Percentiles rank a stretch among this genome's conserved stretches.
Evolutionary conservation across 2,888 invertebrate species (phyloP).

Genomic region (Pomacea canaliculata): DNA sequence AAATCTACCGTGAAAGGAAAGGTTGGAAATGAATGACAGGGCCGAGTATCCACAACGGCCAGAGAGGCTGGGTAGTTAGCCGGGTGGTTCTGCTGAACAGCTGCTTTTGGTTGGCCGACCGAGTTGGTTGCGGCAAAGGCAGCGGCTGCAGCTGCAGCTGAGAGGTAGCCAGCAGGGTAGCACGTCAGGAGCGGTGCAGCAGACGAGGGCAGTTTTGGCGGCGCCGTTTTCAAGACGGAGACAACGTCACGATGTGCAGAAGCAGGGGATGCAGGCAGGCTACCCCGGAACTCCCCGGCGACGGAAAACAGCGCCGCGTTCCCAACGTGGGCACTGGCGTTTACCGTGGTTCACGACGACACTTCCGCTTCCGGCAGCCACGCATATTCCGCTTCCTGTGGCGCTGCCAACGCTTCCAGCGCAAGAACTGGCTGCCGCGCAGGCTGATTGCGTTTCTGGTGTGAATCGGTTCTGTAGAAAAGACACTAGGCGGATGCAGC

Average conservation of each 20-base stretch:
- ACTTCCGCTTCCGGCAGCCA: neutral
- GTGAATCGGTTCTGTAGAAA: conserved; percentile 41
- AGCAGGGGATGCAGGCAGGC: neutral
- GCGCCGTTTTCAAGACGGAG: conserved; percentile 7
- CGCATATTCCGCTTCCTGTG: neutral
- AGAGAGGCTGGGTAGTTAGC: conserved; percentile 4
- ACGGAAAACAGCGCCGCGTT: neutral
- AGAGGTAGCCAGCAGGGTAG: neutral
- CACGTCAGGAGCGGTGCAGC: conserved; percentile 1
- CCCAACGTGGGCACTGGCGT: neutral
- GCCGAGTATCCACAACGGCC: neutral
- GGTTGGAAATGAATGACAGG: no score
- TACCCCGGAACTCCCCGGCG: no score
- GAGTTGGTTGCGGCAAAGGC: neutral
- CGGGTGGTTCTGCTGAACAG: neutral
- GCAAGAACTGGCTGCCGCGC: neutral
- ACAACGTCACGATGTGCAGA: conserved; percentile 2
- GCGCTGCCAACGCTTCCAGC: neutral
- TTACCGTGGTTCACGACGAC: neutral
- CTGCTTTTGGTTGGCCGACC: neutral
- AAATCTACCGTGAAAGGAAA: conserved; percentile 6
- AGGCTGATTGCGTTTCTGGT: neutral
- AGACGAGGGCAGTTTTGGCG: neutral
- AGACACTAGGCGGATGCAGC: conserved; percentile 39
- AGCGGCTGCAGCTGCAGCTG: neutral